These are phyloP conservation scores for Aphelenchoides besseyi DNA, from an alignment of 1,140 invertebrate genomes.

Conservation along the genomic window DNA sequence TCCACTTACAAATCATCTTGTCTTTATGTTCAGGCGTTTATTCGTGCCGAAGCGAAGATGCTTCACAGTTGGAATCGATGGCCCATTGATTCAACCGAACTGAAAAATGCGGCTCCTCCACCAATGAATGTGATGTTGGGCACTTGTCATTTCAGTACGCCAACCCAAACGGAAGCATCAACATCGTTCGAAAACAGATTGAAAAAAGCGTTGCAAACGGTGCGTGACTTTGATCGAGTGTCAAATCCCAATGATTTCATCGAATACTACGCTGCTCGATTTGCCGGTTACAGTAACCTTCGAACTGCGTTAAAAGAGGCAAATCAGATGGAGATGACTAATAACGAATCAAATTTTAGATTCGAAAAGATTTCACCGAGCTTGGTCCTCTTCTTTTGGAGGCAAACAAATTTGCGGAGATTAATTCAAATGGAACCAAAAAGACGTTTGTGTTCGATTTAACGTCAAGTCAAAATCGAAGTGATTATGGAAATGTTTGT, in stretches of 20 bases:
- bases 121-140: slow-evolving; percentile 10
- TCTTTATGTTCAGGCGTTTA: background rate
- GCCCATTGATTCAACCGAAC: background rate
- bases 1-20: background rate
- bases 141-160: background rate
- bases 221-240: background rate
- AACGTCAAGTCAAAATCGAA: background rate
- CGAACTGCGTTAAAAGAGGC: background rate
- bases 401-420: background rate
- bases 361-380: slow-evolving; percentile 2
- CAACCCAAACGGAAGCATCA: background rate
- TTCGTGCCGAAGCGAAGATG: background rate
- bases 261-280: background rate
- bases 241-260: background rate
- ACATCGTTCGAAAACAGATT: background rate
- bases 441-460: background rate
- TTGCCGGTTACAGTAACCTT: background rate
- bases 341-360: background rate
- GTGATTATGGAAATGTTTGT: background rate
- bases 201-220: background rate
- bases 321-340: background rate
- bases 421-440: background rate
- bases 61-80: background rate
- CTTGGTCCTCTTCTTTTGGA: background rate
- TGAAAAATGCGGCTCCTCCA: background rate